These are phyloP conservation scores for Chromobotia macracanthus DNA, from an alignment of 2,797 vertebrate genomes.

Conservation along the genomic window DNA sequence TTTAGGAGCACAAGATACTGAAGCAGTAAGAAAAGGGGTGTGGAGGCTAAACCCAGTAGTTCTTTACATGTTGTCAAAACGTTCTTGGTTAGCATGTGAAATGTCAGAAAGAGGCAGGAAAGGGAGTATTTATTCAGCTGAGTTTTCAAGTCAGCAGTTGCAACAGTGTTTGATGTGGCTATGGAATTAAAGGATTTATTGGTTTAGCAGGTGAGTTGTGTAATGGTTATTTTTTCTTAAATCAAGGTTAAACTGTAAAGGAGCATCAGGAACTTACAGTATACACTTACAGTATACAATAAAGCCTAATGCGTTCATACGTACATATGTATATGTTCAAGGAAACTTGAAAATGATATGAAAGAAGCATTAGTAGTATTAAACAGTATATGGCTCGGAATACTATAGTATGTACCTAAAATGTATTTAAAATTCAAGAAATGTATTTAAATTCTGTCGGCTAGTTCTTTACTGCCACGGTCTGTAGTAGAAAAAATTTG, in stretches of 20 bases:
- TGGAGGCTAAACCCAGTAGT: constrained; percentile 14
- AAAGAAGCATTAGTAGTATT: not conserved
- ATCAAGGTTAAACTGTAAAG: constrained; percentile 12
- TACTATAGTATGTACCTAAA: not conserved
- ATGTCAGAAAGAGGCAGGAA: not conserved
- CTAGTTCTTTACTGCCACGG: constrained; percentile 18
- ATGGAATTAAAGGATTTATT: not conserved
- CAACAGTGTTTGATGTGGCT: not conserved
- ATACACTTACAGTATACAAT: too few relatives aligned
- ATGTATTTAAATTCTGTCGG: constrained; percentile 49
- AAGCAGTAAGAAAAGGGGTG: constrained; percentile 15
- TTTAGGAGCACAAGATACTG: constrained; percentile 35
- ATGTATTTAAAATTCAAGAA: constrained; percentile 6
- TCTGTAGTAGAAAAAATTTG: constrained; percentile 65
- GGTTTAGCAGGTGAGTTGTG: not conserved
- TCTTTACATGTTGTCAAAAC: constrained; percentile 27
- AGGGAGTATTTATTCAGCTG: not conserved
- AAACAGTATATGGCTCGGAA: not conserved
- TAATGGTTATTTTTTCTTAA: not conserved
- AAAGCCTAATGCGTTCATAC: not conserved
- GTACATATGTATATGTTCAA: not conserved
- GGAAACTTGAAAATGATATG: too few relatives aligned
- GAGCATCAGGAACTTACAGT: too few relatives aligned
- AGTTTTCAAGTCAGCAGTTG: not conserved
- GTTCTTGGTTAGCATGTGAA: not conserved